These are phyloP conservation scores for Antheraea mylitta DNA, from an alignment of 1,140 invertebrate species.

Conservation along the genomic window DNA sequence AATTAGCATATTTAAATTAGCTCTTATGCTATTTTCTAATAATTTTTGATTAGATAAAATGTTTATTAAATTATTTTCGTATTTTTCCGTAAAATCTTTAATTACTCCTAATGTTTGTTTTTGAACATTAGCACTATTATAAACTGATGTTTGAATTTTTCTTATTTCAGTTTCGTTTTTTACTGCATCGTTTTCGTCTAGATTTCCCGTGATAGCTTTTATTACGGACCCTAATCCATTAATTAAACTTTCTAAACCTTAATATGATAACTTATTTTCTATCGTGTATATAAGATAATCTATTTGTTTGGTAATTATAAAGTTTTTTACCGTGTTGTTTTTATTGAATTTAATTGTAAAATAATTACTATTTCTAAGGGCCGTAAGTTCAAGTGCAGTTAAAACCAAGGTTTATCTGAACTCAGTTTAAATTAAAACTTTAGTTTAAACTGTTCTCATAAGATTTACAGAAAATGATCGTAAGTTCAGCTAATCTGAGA, in stretches of 20 bases:
- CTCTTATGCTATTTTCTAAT: slow-evolving; percentile 13
- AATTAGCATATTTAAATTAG: slow-evolving; percentile 2
- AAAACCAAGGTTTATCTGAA: too few relatives aligned
- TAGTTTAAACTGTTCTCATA: too few relatives aligned
- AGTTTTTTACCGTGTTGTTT: not conserved
- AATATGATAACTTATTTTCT: slow-evolving; percentile 33
- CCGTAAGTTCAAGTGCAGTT: too few relatives aligned
- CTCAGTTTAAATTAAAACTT: too few relatives aligned
- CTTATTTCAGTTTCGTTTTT: slow-evolving; percentile 20
- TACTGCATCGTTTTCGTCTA: slow-evolving; percentile 14
- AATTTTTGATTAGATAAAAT: slow-evolving; percentile 7
- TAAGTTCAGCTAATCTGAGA: too few relatives aligned
- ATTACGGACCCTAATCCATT: slow-evolving; percentile 10
- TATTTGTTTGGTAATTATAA: slow-evolving; percentile 5
- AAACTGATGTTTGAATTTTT: slow-evolving; percentile 14
- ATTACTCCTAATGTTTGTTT: slow-evolving; percentile 21
- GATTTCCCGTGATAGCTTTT: slow-evolving; percentile 16
- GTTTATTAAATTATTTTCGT: slow-evolving; percentile 14
- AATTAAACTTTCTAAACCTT: too few relatives aligned
- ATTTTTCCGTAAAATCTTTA: slow-evolving; percentile 23
- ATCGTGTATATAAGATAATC: slow-evolving; percentile 25
- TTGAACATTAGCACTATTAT: slow-evolving; percentile 11
- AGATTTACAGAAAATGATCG: too few relatives aligned
- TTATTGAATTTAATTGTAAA: not conserved
- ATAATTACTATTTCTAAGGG: too few relatives aligned